Base-by-base conservation (phyloP, 2,888 invertebrate genomes). In the Euproctis similis region DNA sequence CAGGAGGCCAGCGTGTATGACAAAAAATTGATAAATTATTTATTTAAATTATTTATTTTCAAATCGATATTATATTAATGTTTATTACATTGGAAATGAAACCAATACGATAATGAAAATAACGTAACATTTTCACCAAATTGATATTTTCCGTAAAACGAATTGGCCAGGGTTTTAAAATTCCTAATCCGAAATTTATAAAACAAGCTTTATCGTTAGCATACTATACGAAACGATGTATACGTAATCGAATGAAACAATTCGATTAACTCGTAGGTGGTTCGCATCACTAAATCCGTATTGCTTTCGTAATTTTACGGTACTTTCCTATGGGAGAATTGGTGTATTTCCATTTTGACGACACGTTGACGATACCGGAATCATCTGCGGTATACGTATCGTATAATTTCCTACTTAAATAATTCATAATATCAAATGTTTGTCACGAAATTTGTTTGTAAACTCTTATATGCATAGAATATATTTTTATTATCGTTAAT, bases 311-410 rank as follows among this genome's bases (percentile, higher is more conserved):
- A 52, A 53, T 41, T 45, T 46, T 40, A 41, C 46, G 38, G 43
- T 49, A 51, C 47, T 49, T 60, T 60, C 55, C 56, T 53, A 54
- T 62, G 59, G 60, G 65, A 60, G 53, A 43, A 39, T 35, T 39
- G 32, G 36, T 41, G 45, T 47, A 59, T 61, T 59, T 52, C 31
- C 61, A 62, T 56, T 53, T 58, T 53, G 55, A 65, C 48, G 53
- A 44, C 34, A 12, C 13, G 22, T 30, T 14, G 12, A 10, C 13
- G 27, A 32, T 31, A 32, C 34, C 12, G 2, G 13, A 22, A 27
- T 39, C 23, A 33, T 33, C 31, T 27, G 33, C 31, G 34, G 36
- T 30, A 34, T 36, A 34, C 34, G 46, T 30, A 45, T 38, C 18
- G 22, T 30, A 16, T 27, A 19, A 14, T 18, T 41, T 43, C 38